Percentiles rank a stretch among this genome's conserved stretches.
phyloP scores from a whole-genome alignment of 2,113 vertebrate species.

The Ondatra zibethicus region DNA sequence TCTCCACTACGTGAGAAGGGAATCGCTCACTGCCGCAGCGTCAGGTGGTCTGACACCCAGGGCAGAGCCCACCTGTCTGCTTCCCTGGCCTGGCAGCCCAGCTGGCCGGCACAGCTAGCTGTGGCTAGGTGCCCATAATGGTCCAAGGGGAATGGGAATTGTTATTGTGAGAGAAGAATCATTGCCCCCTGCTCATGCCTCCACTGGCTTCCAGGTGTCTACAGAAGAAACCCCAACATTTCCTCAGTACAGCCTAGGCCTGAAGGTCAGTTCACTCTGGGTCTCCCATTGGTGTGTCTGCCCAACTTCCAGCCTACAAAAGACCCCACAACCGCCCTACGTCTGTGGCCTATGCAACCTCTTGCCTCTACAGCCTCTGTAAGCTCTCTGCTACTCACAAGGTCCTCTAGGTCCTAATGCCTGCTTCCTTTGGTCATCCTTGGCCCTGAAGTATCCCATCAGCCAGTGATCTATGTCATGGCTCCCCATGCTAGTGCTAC shows the following conservation, averaged over 20 bases:
- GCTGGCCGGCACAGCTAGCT: not conserved
- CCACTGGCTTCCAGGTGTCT: not conserved
- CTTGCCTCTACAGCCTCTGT: no score
- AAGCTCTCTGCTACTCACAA: not conserved
- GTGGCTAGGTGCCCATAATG: not conserved
- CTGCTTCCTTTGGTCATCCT: not conserved
- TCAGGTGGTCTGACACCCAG: not conserved
- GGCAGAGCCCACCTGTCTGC: not conserved
- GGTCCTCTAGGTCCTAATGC: not conserved
- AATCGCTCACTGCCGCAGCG: no score
- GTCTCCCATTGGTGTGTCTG: not conserved
- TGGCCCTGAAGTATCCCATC: not conserved
- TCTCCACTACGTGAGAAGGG: not conserved
- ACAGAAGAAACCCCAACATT: not conserved
- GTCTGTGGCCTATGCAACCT: no score
- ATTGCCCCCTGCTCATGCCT: not conserved
- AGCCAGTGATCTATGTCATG: not conserved
- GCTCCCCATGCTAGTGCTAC: not conserved
- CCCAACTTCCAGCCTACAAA: not conserved
- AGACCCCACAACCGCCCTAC: not conserved
- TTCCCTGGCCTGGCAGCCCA: no score
- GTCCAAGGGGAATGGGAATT: not conserved
- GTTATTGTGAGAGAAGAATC: not conserved
- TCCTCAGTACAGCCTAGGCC: not conserved
- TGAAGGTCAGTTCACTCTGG: not conserved